Evolutionary conservation across 1,140 invertebrate genomes (phyloP), one percentile per base, ranked within the genome.

Genomic region (Caerostris extrusa): DNA sequence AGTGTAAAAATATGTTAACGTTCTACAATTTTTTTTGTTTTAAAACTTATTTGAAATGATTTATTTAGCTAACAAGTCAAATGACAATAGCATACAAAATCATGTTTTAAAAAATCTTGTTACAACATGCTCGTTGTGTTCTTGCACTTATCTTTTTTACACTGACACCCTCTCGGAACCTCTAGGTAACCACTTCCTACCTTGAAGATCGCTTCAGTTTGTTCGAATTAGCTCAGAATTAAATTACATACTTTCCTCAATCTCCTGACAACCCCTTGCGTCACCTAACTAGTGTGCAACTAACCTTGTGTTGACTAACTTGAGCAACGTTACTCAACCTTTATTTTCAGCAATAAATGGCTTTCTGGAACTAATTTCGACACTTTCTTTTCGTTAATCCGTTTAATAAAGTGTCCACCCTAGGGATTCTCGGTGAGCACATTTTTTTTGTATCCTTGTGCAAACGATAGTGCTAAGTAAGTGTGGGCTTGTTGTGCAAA

Each of bases 281-380:
- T 71, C 69, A 71, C 3, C 7, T 71, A 77, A 77, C 50, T 34
- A 34, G 69, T 77, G 34, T 34, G 34, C 34, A 34, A 34, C 34
- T 34, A 34, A 34, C 34, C 34, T 34, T 34, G 34, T 77, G 10
- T 34, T 77, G 34, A 8, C 71, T 5, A 77, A 34, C 71, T 77
- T 77, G 71, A 34, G 71, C 50, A 77, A 77, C 71, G 8, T 77
- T 50, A 12, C 71, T 77, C 53, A 34, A 77, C 71, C 71, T 77
- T 77, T 77, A 77, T 77, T 77, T 77, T 77, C 14, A 77, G 14
- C 34, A 77, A 77, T 77, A 77, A 77, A 77, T 77, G 71, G 71
- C 71, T 77, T 71, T 77, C 71, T 77, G 34, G 71, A 77, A 77
- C 50, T 77, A 77, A 77, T 77, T 77, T 77, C 71, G 34, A 77